Conservation (phyloP, 2,113 vertebrate species). For the Anolis sagrei region DNA sequence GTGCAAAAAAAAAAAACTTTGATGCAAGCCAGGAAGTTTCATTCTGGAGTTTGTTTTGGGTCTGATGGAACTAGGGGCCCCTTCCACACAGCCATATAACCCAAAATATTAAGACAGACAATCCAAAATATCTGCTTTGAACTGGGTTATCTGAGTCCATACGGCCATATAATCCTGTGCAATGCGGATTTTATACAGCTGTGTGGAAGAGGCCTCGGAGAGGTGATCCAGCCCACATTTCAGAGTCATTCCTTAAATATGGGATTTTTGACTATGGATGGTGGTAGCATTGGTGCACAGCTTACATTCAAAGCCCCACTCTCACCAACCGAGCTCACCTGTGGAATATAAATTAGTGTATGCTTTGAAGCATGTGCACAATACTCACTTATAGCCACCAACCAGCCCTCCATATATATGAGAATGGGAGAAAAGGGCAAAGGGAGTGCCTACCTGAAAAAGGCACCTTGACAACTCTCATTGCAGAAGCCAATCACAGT, state of each 20-base stretch:
- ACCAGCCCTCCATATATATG: not conserved
- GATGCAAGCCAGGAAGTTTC: not conserved
- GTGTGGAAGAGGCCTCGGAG: too few relatives aligned
- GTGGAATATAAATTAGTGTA: not conserved
- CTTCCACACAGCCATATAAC: too few relatives aligned
- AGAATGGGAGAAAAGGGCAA: not conserved
- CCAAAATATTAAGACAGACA: too few relatives aligned
- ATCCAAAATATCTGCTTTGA: too few relatives aligned
- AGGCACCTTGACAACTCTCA: not conserved
- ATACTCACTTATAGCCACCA: not conserved
- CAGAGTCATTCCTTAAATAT: not conserved
- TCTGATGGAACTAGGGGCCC: not conserved
- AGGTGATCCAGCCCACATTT: not conserved
- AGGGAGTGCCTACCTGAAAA: not conserved
- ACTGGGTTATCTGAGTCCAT: too few relatives aligned
- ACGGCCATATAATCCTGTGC: too few relatives aligned
- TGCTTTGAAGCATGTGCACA: not conserved
- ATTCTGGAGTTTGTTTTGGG: too few relatives aligned
- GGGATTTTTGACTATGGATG: slow-evolving; percentile 29
- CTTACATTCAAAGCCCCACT: not conserved
- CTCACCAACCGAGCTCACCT: not conserved
- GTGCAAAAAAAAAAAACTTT: not conserved
- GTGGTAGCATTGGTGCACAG: not conserved
- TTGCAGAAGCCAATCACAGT: not conserved
- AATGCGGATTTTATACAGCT: too few relatives aligned